Percentiles rank a stretch among this genome's conserved stretches.
Evolutionary conservation across 2,797 vertebrate genomes (phyloP).

Genomic region (Phataginus tricuspis): DNA sequence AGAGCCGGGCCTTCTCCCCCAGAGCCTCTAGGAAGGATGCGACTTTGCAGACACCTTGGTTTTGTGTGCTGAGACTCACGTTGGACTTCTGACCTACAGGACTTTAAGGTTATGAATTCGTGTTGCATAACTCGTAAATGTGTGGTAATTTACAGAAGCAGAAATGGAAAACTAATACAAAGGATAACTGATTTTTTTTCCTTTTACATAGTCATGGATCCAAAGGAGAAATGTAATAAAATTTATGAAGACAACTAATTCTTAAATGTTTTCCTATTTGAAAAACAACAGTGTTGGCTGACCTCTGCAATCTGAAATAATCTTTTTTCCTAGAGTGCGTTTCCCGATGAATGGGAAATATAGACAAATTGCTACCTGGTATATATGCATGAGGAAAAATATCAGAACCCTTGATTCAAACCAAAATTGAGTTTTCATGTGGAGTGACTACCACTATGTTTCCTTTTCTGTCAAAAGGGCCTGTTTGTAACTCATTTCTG

Average conservation of each 20-base stretch:
- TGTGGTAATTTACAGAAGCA: neutral
- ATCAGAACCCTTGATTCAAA: neutral
- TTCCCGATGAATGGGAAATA: neutral
- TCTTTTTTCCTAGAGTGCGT: neutral
- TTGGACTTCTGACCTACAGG: neutral
- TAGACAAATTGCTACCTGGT: neutral
- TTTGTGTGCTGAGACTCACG: neutral
- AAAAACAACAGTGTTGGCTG: neutral
- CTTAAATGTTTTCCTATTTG: neutral
- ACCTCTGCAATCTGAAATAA: neutral
- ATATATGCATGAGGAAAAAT: neutral
- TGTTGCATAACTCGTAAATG: neutral
- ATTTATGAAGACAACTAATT: neutral
- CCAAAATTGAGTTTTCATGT: neutral
- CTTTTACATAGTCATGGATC: neutral
- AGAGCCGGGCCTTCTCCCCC: neutral
- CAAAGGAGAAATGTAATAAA: neutral
- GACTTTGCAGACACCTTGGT: neutral
- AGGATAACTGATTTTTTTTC: neutral
- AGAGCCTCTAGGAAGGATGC: neutral
- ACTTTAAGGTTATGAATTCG: neutral
- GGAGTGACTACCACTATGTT: neutral
- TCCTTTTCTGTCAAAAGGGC: conserved; percentile 5
- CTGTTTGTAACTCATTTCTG: neutral
- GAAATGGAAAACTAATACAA: neutral